These are phyloP conservation scores for Pilophorus perplexus DNA, from an alignment of 2,888 invertebrate genomes.

Conservation along the genomic window DNA sequence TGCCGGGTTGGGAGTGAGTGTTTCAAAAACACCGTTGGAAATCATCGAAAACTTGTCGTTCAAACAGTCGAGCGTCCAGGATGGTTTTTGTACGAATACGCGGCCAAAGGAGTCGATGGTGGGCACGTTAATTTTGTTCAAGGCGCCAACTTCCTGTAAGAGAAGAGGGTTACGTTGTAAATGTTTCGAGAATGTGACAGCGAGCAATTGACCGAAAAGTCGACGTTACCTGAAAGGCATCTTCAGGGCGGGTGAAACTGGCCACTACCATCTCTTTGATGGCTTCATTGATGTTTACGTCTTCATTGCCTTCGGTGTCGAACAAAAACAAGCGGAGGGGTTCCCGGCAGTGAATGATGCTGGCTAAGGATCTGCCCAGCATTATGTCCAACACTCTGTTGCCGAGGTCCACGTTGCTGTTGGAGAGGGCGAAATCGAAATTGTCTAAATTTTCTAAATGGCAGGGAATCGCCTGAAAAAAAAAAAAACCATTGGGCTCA, in stretches of 20 bases:
- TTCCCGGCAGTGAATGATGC: not conserved
- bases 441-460: slow-evolving; percentile 7
- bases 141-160: slow-evolving; percentile 7
- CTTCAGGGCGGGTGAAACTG: slow-evolving; percentile 13
- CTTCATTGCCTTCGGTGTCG: slow-evolving; percentile 1
- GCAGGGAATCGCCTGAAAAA: slow-evolving; percentile 19
- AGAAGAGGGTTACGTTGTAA: no score
- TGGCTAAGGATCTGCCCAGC: slow-evolving; percentile 14
- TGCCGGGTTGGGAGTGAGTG: no score
- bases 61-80: slow-evolving; percentile 24
- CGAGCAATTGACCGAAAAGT: no score
- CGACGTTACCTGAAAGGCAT: no score
- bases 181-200: no score
- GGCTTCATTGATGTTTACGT: slow-evolving; percentile 1
- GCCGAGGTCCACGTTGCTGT: no score
- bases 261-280: slow-evolving; percentile 3
- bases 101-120: slow-evolving; percentile 6
- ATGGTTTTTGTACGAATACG: slow-evolving; percentile 25
- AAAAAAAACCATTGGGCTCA: not conserved
- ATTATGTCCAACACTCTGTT: no score
- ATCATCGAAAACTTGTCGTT: slow-evolving; percentile 16
- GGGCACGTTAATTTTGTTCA: slow-evolving; percentile 11
- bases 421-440: slow-evolving; percentile 9
- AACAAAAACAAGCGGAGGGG: slow-evolving; percentile 1
- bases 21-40: slow-evolving; percentile 11